Evolutionary conservation across 1,140 invertebrate genomes (phyloP), one percentile per base, ranked within the genome.

Genomic region (Tachypleus tridentatus): DNA sequence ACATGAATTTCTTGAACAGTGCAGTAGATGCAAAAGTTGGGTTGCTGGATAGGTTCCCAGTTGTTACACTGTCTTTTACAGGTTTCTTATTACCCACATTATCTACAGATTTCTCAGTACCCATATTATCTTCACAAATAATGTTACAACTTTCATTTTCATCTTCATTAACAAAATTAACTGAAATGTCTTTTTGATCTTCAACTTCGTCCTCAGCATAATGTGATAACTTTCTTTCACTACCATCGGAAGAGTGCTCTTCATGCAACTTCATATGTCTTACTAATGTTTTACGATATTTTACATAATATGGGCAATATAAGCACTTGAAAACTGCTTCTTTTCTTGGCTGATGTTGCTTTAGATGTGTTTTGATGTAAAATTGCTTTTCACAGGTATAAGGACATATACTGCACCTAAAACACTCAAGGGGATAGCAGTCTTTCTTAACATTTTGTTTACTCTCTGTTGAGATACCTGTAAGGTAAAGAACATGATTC

Each of bases 261-360:
- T 54, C 7, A 67, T 80, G 79, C 4, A 78, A 71, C 61, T 72
- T 72, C 60, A 76, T 67, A 64, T 80, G 79, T 58, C 77, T 75
- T 50, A 74, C 71, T 4, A 79, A 70, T 7, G 77, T 72, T 10
- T 78, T 72, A 11, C 71, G 70, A 9, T 64, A 69, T 53, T 70
- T 72, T 0, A 73, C 70, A 52, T 60, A 72, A 68, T 71, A 72
- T 2, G 87, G 85, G 75, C 89, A 93, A 68, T 85, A 83, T 69
- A 84, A 84, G 76, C 90, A 93, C 75, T 90, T 91, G 70, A 86
- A 86, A 69, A 85, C 83, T 47, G 85, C 84, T 58, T 84, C 83
- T 5, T 82, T 74, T 62, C 83, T 84, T 0, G 84, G 82, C 58
- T 84, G 81, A 76, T 91, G 89, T 71, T 88, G 84, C 60, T 83